phyloP scores from a whole-genome alignment of 2,888 invertebrate genomes.

The Aleiodes alternator region DNA sequence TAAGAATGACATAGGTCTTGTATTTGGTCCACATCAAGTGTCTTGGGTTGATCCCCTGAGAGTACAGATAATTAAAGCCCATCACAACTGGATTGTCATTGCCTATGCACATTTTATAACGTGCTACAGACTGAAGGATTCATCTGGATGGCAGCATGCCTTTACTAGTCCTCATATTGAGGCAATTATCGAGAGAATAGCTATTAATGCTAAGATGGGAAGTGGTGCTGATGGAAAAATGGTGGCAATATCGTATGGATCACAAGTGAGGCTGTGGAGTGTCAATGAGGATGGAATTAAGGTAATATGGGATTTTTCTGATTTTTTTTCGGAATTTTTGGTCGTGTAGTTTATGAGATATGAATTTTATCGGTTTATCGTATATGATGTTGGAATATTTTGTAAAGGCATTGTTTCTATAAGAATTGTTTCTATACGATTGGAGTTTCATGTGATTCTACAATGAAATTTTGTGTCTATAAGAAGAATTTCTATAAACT shows the following conservation, averaged over 20 bases:
- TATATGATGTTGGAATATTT: too few species aligned
- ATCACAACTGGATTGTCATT: slow-evolving; percentile 98
- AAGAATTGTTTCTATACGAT: too few species aligned
- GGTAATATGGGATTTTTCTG: too few species aligned
- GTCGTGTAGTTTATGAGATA: too few species aligned
- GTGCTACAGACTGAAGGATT: slow-evolving; percentile 96
- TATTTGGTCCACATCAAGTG: slow-evolving; percentile 82
- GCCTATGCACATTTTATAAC: slow-evolving; percentile 97
- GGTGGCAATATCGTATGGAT: slow-evolving; percentile 89
- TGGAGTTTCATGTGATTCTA: too few species aligned
- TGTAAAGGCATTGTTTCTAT: too few species aligned
- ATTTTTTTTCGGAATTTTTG: too few species aligned
- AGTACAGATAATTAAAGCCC: slow-evolving; percentile 95
- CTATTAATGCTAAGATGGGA: slow-evolving; percentile 86
- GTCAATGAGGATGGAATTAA: slow-evolving; percentile 85
- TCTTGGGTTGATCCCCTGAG: slow-evolving; percentile 90
- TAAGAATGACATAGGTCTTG: slow-evolving; percentile 83
- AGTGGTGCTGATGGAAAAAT: slow-evolving; percentile 81
- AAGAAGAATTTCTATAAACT: too few species aligned
- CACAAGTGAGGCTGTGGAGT: slow-evolving; percentile 87
- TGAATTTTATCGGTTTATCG: too few species aligned
- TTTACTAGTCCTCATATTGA: slow-evolving; percentile 96
- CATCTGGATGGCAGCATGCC: slow-evolving; percentile 96
- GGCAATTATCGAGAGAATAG: slow-evolving; percentile 91
- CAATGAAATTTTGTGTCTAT: too few species aligned